Base-by-base conservation (phyloP, 2,113 vertebrate genomes). In the Pelmatolapia mariae region DNA sequence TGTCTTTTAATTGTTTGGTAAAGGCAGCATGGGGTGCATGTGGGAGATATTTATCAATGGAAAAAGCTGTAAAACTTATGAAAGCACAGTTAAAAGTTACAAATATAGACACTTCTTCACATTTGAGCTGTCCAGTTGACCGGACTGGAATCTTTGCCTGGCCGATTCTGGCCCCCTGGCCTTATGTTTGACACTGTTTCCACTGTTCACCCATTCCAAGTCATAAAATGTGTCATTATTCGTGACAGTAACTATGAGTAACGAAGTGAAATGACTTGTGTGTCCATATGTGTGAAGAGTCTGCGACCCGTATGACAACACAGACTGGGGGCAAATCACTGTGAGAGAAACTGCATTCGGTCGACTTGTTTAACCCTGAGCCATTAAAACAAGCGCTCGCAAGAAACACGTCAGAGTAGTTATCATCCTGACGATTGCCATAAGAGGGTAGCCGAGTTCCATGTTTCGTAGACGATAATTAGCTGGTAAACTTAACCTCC, bases 401-500 rank as follows among this genome's bases (percentile, higher is more conserved):
- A 57, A 45, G 19, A 57, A 86, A 78, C 68, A 47, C 13, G 9
- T 47, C 24, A 19, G 68, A 76, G 40, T 18, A 45, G 76, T 84
- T 85, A 43, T 91, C 81, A 89, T 93, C 91, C 91, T 94, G 87
- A 83, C 82, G 73, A 57, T 92, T 92, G 92, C 94, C 95, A 89
- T 95, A 81, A 95, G 95, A 95, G 94, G 95, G 94, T 86, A 94
- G 89, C 92, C 92, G 87, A 93, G 95, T 2, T 93, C 94, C 93
- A 93, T n/a, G 36, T 89, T 88, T 89, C 56, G 16, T 40, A 24
- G 57, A 24, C 18, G 16, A 76, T 90, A 88, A 91, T 94, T 87
- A 87, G 84, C 18, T 45, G 19, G 5, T 53, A 80, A 79, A 54
- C 78, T 84, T 79, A 71, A 84, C 78, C 57, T 87, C 52, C 47